phyloP scores from a whole-genome alignment of 1,140 invertebrate species.

The Tenebrio molitor region DNA sequence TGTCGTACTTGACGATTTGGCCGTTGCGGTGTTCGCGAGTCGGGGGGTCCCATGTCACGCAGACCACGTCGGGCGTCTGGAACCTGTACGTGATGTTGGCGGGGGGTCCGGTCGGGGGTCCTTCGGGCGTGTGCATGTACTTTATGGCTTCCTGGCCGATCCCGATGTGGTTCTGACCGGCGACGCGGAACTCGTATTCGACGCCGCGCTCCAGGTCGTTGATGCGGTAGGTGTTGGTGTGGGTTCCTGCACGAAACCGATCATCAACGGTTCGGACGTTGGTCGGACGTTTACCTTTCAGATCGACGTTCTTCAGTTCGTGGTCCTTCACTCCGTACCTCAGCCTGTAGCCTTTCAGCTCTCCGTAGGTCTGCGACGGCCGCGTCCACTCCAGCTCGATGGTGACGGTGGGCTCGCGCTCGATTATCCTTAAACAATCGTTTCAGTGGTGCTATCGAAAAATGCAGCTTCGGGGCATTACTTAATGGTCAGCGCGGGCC shows the following conservation, averaged over 20 bases:
- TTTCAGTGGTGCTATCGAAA: constrained; percentile 21
- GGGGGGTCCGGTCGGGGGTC: constrained; percentile 85
- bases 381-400: constrained; percentile 93
- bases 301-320: constrained; percentile 77
- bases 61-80: constrained; percentile 93
- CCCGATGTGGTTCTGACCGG: constrained; percentile 92
- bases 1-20: constrained; percentile 92
- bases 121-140: constrained; percentile 92
- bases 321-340: constrained; percentile 90
- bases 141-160: constrained; percentile 93
- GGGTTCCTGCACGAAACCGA: constrained; percentile 66
- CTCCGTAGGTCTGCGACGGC: constrained; percentile 90
- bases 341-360: constrained; percentile 87
- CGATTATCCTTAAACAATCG: constrained; percentile 77
- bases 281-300: constrained; percentile 66
- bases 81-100: constrained; percentile 87
- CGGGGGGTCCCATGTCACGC: constrained; percentile 93
- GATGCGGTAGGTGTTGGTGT: constrained; percentile 73
- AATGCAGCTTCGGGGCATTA: constrained; percentile 66
- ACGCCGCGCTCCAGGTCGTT: constrained; percentile 88
- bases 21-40: constrained; percentile 91
- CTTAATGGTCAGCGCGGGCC: constrained; percentile 89
- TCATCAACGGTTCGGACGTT: not conserved
- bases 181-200: constrained; percentile 94
- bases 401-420: constrained; percentile 85